Base-by-base conservation (phyloP, 2,888 invertebrate species). In the Hirtodrosophila histrioides region DNA sequence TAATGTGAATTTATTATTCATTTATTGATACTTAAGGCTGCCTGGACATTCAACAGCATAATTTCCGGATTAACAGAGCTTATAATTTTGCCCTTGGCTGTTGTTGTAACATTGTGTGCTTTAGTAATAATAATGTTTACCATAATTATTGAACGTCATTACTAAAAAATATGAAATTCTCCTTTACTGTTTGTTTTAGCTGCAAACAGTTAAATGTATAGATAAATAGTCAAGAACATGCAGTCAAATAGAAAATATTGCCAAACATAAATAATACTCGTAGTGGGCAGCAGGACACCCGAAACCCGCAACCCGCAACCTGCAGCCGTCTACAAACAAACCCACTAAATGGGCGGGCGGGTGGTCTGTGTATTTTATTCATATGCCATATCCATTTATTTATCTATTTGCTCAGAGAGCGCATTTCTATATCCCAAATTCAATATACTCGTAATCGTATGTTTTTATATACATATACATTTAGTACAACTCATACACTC, bases 251-350 rank as follows among this genome's bases (percentile, higher is more conserved):
- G 12, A 49, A 66, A 57, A 55, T 44, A 58, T 55, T 54, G 54
- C 10, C 54, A 57, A 55, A 41, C 50, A 73, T 68, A 55, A 63
- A 63, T 73, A 63, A 50, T 51, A 37, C 7, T 33, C 31, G 17
- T 12, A 23, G 10, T 9, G 9, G n/a, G 27, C 37, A 49, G 27
- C 3, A 48, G 10, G 23, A 39, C 39, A 46, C n/a, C 12, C 36
- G 7, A 9, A 4, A 24, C 17, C n/a, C n/a, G 5, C 6, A 17
- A 17, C 11, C 31, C 6, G n/a, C 10, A 12, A 43, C n/a, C 23
- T 31, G 39, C 24, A 39, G 12, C 39, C 17, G 11, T 12, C 3
- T 10, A 29, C 29, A 23, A 36, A 23, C 29, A 45, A 45, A 46
- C 29, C 9, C 45, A 41, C 36, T 39, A 43, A 62, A 31, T 31